phyloP scores from a whole-genome alignment of 2,888 invertebrate species.

The Adelognathus sp. region DNA sequence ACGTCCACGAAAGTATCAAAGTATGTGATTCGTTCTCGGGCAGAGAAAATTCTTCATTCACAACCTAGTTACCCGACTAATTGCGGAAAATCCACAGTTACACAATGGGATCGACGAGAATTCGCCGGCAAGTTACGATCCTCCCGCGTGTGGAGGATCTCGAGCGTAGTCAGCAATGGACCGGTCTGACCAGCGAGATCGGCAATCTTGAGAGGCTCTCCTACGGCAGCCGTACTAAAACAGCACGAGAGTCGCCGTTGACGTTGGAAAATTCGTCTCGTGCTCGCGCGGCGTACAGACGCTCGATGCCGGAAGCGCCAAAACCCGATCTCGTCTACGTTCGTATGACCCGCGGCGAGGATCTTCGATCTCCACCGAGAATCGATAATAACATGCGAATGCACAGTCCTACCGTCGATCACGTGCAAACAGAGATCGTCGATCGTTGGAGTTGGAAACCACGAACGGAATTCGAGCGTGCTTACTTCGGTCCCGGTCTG shows the following conservation, averaged over 20 bases:
- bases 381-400: constrained; percentile 4
- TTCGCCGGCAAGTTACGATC: constrained; percentile 18
- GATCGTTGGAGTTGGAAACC: constrained; percentile 71
- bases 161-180: constrained; percentile 71
- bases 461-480: constrained; percentile 74
- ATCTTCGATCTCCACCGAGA: constrained; percentile 25
- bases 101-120: constrained; percentile 36
- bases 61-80: not conserved
- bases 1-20: not conserved
- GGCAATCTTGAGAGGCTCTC: constrained; percentile 69
- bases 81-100: not conserved
- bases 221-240: constrained; percentile 6
- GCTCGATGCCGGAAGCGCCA: constrained; percentile 72
- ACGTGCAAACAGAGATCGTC: constrained; percentile 7
- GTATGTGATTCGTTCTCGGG: not conserved
- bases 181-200: constrained; percentile 68
- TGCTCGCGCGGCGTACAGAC: constrained; percentile 66
- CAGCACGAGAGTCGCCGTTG: constrained; percentile 25
- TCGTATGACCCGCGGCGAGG: constrained; percentile 51
- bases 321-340: constrained; percentile 68
- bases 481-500: constrained; percentile 67
- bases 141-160: constrained; percentile 68
- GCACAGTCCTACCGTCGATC: not conserved
- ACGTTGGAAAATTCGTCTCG: constrained; percentile 12
- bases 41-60: not conserved